A percentile compares a stretch with the other conserved stretches of the same genome.
These are phyloP conservation scores for Drosophila seguyi DNA, from an alignment of 1,140 invertebrate species.

Conservation along the genomic window DNA sequence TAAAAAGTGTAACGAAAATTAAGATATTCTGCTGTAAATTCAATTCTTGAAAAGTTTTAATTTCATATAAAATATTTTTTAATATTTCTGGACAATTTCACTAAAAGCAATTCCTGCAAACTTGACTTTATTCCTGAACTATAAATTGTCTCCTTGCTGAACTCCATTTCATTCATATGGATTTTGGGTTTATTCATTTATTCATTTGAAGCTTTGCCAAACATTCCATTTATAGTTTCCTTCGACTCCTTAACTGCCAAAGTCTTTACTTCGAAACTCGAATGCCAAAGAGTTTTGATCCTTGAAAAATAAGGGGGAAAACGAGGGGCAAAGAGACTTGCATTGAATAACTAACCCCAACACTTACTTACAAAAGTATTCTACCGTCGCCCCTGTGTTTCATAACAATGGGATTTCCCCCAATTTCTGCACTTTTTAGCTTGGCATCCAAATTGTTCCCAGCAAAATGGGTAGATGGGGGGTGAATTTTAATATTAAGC, in stretches of 20 bases:
- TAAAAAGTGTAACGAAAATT: neutral
- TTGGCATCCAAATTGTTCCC: conserved; percentile 57
- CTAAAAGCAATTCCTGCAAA: conserved; percentile 26
- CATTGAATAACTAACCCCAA: conserved; percentile 40
- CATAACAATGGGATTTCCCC: conserved; percentile 48
- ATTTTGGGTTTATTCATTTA: conserved; percentile 59
- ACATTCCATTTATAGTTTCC: conserved; percentile 43
- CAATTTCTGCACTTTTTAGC: conserved; percentile 49
- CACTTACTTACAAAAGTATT: conserved; percentile 53
- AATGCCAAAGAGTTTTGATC: conserved; percentile 47
- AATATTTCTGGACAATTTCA: neutral
- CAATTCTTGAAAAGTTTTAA: neutral
- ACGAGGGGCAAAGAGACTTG: neutral
- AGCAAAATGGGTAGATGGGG: neutral
- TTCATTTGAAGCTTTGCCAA: conserved; percentile 62
- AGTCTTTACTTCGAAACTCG: conserved; percentile 34
- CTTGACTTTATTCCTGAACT: neutral
- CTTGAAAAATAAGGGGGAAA: conserved; percentile 1
- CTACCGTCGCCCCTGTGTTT: conserved; percentile 43
- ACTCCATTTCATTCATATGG: conserved; percentile 47
- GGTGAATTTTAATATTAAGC: conserved; percentile 72
- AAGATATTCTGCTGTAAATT: neutral
- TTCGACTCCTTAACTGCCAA: conserved; percentile 33
- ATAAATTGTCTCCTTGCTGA: conserved; percentile 10
- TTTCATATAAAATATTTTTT: neutral